Base-by-base conservation (phyloP, 2,113 vertebrate genomes). In the Motacilla tschutschensis region DNA sequence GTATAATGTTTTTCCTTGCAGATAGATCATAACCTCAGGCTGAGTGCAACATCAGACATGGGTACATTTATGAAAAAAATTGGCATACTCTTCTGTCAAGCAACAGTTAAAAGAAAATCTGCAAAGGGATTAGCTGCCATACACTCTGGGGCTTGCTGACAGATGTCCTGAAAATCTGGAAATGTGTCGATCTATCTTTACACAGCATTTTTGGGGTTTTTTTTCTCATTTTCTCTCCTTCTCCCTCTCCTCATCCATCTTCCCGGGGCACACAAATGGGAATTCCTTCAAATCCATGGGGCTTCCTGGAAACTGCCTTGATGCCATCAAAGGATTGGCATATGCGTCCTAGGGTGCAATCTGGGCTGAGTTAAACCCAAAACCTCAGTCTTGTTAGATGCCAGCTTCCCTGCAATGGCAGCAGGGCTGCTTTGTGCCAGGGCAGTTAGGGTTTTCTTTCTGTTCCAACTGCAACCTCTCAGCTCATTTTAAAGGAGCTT, bases 161-260 rank as follows among this genome's bases (percentile, higher is more conserved):
- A 96, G 95, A 95, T 95, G 93, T 91, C 94, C 89, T 89, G 93
- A 83, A 95, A 95, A 95, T 95, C 94, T 95, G 95, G 86, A 95
- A 95, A 89, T 85, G 79, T 84, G 86, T 83, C 9, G 51, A 92
- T 94, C 90, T 95, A 79, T 94, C 92, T 94, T 94, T 94, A 89
- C 76, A 78, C 71, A 59, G 57, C 29, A 29, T 31, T 77, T 75
- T 65, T n/a, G 21, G 17, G 14, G 40, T 5, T 16, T 10, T 26
- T 43, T 59, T 46, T 18, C 36, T 36, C 17, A 5, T 72, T 76
- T 41, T 72, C 8, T 31, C 19, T 91, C 33, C 28, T 79, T 85
- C 47, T 87, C 33, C 46, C 33, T 89, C 25, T 90, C 28, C 43
- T 83, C 65, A 71, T 59, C 54, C 40, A 26, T 91, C 63, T 88